A percentile compares a stretch with the other conserved stretches of the same genome.
Conservation (phyloP, 2,888 invertebrate genomes). For the Folsomia manolachei region DNA sequence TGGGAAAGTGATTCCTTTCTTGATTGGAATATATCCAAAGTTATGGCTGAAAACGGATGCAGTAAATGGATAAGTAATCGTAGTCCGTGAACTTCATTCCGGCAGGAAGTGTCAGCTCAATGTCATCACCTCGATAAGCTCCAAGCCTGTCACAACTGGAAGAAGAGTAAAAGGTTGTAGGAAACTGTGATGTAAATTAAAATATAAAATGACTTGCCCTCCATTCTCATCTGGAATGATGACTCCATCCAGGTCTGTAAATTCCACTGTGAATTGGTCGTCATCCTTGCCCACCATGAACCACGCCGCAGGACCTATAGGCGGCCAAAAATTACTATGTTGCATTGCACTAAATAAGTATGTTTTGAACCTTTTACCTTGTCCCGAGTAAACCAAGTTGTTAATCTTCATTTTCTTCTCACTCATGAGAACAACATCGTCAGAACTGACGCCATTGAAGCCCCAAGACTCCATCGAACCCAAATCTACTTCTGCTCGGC, state of each 20-base stretch:
- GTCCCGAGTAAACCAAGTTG: conserved; percentile 38
- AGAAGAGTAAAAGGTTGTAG: not conserved
- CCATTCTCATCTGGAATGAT: conserved; percentile 47
- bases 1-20: conserved; percentile 78
- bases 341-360: not conserved
- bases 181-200: not conserved
- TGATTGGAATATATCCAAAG: conserved; percentile 84
- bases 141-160: conserved; percentile 69
- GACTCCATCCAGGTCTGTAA: conserved; percentile 34
- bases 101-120: conserved; percentile 82
- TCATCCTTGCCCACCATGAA: conserved; percentile 45
- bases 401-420: conserved; percentile 43
- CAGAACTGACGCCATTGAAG: conserved; percentile 34
- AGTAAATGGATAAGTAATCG: conserved; percentile 88
- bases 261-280: conserved; percentile 34
- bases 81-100: conserved; percentile 82
- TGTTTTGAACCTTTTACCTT: conserved; percentile 4
- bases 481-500: conserved; percentile 18
- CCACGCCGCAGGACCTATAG: conserved; percentile 34
- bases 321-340: not conserved
- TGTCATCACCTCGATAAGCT: conserved; percentile 85
- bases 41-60: conserved; percentile 82
- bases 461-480: conserved; percentile 33
- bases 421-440: conserved; percentile 39
- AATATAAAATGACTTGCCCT: conserved; percentile 35